Evolutionary conservation across 92 coral and sea anemone species (phyloP).

Genomic region (Pocillopora grandis): DNA sequence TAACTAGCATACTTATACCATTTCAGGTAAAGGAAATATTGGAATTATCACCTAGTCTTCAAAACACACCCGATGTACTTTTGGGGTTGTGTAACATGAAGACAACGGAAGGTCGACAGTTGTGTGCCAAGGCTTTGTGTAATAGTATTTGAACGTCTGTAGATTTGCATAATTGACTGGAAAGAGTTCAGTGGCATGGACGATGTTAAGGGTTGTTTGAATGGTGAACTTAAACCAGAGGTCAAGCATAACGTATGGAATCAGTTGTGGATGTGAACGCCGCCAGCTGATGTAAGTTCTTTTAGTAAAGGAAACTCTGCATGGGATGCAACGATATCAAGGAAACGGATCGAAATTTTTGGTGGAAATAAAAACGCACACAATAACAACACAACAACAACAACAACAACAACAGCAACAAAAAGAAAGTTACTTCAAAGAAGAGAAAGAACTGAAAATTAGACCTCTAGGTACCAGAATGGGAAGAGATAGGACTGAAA

Average conservation of each 20-base stretch:
- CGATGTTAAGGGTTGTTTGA: not conserved
- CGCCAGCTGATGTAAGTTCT: not conserved
- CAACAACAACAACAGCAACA: too few species aligned
- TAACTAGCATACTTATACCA: too few species aligned
- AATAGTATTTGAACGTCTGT: constrained; percentile 39
- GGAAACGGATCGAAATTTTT: not conserved
- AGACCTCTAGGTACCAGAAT: too few species aligned
- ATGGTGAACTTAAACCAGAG: not conserved
- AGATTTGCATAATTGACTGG: not conserved
- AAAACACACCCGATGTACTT: constrained; percentile 75
- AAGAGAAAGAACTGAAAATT: too few species aligned
- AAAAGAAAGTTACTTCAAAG: too few species aligned
- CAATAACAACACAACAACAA: too few species aligned
- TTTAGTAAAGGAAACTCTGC: not conserved
- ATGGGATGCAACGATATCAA: not conserved
- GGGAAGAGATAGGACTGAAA: too few species aligned
- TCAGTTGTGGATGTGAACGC: not conserved
- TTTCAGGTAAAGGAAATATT: constrained; percentile 70
- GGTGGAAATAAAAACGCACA: not conserved
- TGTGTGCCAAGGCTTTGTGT: constrained; percentile 84
- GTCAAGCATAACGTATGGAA: not conserved
- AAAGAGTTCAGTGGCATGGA: not conserved
- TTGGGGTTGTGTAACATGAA: constrained; percentile 81
- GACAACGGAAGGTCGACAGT: constrained; percentile 68
- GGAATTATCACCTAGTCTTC: constrained; percentile 72